These are phyloP conservation scores for Leptinotarsa juncta DNA, from an alignment of 2,888 invertebrate species.

Conservation along the genomic window DNA sequence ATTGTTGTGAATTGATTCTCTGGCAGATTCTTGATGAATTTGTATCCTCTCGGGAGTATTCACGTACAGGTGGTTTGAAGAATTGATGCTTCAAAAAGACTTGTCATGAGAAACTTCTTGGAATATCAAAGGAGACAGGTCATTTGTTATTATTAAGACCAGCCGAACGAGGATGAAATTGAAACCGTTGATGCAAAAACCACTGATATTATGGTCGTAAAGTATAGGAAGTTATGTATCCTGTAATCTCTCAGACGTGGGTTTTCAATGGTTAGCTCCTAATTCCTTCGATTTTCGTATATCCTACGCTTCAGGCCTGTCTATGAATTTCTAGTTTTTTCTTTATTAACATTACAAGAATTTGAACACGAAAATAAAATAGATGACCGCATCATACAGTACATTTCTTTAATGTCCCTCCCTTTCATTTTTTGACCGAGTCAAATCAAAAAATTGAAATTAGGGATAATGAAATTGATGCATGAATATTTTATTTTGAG, in stretches of 20 bases:
- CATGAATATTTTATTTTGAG: too few species aligned
- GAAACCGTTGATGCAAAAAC: constrained; percentile 6
- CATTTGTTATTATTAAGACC: constrained; percentile 10
- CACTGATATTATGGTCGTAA: neutral
- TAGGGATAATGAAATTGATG: too few species aligned
- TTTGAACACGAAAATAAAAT: too few species aligned
- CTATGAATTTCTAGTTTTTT: too few species aligned
- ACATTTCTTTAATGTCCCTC: too few species aligned
- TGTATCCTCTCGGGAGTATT: neutral
- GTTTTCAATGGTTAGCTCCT: neutral
- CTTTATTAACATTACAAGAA: too few species aligned
- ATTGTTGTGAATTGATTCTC: constrained; percentile 30
- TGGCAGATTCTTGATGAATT: constrained; percentile 20
- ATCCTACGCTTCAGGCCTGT: too few species aligned
- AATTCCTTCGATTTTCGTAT: neutral
- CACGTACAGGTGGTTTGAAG: constrained; percentile 3
- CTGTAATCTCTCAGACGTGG: constrained; percentile 3
- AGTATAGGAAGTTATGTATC: neutral
- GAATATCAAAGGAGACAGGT: constrained; percentile 13
- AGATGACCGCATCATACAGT: too few species aligned
- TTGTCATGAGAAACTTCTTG: constrained; percentile 5
- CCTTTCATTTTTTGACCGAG: too few species aligned
- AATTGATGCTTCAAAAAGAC: neutral
- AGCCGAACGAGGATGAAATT: constrained; percentile 7
- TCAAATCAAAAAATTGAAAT: too few species aligned